Evolutionary conservation across 2,113 vertebrate genomes (phyloP), one percentile per base, ranked within the genome.

Genomic region (Pogonocichla stellata): DNA sequence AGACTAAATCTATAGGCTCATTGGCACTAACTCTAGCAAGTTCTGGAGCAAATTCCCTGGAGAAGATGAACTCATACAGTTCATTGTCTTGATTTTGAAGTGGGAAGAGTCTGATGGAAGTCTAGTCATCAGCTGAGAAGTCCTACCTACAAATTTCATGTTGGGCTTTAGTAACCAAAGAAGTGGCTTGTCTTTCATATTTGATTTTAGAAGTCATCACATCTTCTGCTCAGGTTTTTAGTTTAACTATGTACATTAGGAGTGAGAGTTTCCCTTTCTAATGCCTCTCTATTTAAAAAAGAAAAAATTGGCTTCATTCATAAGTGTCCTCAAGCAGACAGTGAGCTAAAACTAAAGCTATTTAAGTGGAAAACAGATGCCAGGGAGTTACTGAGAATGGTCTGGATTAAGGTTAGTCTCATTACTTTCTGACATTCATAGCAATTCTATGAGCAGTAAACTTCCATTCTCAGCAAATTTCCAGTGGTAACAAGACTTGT

Each of bases 291-390:
- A 19, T 34, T 79, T 40, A 43, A 73, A 89, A 86, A 60, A 38
- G 3, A 60, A 74, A 58, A 79, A 60, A 1, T 61, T 23, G 48
- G 3, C 65, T 86, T 29, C 2, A 2, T 73, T 73, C 34, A 78
- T 47, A 88, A 61, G 47, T 40, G 14, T 85, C 48, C 65, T 87
- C 40, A 79, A 88, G 34, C 51, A 84, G 67, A 43, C 65, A 84
- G 51, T 87, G 83, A 81, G 82, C 62, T 94, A 85, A 94, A 96
- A 82, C 33, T 62, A 40, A 65, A 81, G 79, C 56, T 90, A 43
- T 86, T 86, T 82, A 84, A 84, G 36, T 57, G 65, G 54, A 87
- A 94, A 53, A 77, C 60, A 60, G 62, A 92, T 86, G 74, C 45
- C 51, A 62, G 56, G 31, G 65, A 83, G 51, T 83, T 90, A 77